Conservation (phyloP, 2,797 vertebrate genomes). For the Tamandua tetradactyla region DNA sequence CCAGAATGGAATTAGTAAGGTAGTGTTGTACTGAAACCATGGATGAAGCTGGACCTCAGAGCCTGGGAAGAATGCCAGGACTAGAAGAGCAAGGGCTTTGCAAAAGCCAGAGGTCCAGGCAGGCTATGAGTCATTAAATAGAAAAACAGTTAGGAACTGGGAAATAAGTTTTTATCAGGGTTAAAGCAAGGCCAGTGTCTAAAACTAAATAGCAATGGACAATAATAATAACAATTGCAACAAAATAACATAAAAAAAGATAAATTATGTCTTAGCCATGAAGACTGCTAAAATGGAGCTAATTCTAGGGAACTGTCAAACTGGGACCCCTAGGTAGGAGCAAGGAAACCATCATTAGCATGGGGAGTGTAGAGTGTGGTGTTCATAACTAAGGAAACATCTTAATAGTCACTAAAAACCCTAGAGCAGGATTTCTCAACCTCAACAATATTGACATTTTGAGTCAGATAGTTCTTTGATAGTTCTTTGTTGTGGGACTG, state of each 20-base stretch:
- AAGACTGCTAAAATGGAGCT: background rate
- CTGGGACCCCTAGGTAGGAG: background rate
- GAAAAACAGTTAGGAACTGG: conserved; percentile 54
- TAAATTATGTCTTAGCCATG: background rate
- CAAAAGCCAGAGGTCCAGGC: conserved; percentile 67
- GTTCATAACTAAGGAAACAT: background rate
- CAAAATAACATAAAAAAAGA: background rate
- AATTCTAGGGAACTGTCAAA: background rate
- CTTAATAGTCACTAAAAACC: background rate
- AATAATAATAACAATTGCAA: conserved; percentile 29
- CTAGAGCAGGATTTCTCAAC: background rate
- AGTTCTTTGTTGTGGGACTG: background rate
- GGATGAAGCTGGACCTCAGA: conserved; percentile 63
- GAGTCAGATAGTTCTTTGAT: conserved; percentile 2
- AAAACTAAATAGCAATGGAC: conserved; percentile 32
- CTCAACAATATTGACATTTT: background rate
- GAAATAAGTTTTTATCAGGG: conserved; percentile 62
- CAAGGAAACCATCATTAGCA: conserved; percentile 31
- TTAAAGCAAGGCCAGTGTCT: conserved; percentile 65
- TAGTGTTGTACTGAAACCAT: conserved; percentile 57
- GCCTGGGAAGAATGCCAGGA: conserved; percentile 63
- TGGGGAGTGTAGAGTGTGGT: background rate
- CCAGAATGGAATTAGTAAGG: conserved; percentile 60
- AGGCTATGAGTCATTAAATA: conserved; percentile 67
- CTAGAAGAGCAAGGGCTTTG: conserved; percentile 64